These are phyloP conservation scores for Anastrepha obliqua DNA, from an alignment of 1,140 invertebrate genomes.

Conservation along the genomic window DNA sequence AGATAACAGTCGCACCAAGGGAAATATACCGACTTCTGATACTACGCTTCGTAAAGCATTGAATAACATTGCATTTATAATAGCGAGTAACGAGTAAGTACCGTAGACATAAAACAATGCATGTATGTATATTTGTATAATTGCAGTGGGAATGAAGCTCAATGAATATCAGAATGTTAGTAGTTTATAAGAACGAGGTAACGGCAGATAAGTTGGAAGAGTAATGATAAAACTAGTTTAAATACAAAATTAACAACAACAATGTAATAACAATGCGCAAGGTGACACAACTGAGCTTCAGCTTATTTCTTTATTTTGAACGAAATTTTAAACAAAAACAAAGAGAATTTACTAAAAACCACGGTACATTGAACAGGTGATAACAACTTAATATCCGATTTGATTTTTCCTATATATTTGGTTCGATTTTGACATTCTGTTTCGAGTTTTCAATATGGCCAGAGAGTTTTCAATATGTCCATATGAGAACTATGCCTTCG, in stretches of 20 bases:
- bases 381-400: too few species aligned
- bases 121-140: neutral
- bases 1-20: constrained; percentile 47
- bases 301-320: too few species aligned
- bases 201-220: neutral
- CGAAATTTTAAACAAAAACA: too few species aligned
- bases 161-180: constrained; percentile 29
- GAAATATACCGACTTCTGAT: neutral
- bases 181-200: neutral
- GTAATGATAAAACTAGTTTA: neutral
- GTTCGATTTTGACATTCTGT: too few species aligned
- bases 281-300: too few species aligned
- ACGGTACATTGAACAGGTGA: too few species aligned
- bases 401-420: too few species aligned
- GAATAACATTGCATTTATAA: neutral
- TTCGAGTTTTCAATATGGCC: too few species aligned
- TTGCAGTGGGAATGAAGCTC: constrained; percentile 16
- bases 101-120: neutral
- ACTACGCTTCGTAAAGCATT: neutral
- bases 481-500: too few species aligned
- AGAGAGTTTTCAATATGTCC: too few species aligned
- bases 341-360: too few species aligned
- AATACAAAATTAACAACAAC: constrained; percentile 18
- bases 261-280: neutral
- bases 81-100: constrained; percentile 22